These are phyloP conservation scores for Drosophila formosana DNA, from an alignment of 2,888 invertebrate genomes.

Conservation along the genomic window DNA sequence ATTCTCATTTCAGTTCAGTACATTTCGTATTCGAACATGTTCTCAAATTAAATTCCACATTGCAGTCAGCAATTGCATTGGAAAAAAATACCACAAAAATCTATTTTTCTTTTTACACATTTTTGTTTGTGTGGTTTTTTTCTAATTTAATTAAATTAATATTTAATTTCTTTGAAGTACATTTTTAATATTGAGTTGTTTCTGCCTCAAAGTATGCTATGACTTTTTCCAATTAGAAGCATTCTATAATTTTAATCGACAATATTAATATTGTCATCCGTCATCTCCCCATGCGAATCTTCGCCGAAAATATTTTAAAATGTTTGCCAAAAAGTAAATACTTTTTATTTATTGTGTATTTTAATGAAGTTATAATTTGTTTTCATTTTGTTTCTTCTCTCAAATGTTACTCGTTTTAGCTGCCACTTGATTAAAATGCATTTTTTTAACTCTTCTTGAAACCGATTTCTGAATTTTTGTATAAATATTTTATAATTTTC, in stretches of 20 bases:
- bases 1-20: constrained; percentile 10
- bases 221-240: neutral
- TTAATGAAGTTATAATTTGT: too few relatives aligned
- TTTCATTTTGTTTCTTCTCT: too few relatives aligned
- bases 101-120: neutral
- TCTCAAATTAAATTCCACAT: constrained; percentile 26
- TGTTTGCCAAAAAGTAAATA: too few relatives aligned
- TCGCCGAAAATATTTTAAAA: too few relatives aligned
- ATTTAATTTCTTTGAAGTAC: neutral
- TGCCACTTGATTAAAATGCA: too few relatives aligned
- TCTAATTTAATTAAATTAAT: neutral
- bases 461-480: too few relatives aligned
- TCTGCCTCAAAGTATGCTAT: neutral
- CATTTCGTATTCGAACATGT: constrained; percentile 26
- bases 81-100: neutral
- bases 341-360: too few relatives aligned
- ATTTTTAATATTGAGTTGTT: neutral
- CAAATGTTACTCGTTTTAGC: too few relatives aligned
- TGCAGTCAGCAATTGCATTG: neutral
- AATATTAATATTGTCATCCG: too few relatives aligned
- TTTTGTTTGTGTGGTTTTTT: neutral
- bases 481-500: too few relatives aligned
- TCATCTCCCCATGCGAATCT: too few relatives aligned
- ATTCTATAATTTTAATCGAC: neutral
- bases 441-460: too few relatives aligned